These are phyloP conservation scores for Cydia pomonella DNA, from an alignment of 1,140 invertebrate genomes.

Conservation along the genomic window DNA sequence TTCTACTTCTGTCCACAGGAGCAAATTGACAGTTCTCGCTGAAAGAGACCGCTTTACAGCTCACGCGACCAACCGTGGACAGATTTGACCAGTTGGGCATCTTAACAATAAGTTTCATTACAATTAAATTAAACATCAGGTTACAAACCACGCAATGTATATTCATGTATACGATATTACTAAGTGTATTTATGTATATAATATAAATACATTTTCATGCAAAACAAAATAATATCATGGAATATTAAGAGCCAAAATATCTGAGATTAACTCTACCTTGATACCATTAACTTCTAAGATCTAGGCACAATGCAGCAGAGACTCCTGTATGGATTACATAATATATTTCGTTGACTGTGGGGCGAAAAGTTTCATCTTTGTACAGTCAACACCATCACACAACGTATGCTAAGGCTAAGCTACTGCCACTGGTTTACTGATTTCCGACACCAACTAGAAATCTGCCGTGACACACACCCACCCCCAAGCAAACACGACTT, in stretches of 20 bases:
- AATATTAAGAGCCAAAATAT: slow-evolving; percentile 81
- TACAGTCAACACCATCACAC: slow-evolving; percentile 65
- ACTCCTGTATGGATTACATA: slow-evolving; percentile 79
- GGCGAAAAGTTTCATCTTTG: slow-evolving; percentile 61
- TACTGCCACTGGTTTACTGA: slow-evolving; percentile 45
- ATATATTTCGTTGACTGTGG: slow-evolving; percentile 81
- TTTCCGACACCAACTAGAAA: slow-evolving; percentile 29
- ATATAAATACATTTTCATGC: slow-evolving; percentile 80
- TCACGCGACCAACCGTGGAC: slow-evolving; percentile 51
- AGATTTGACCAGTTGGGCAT: slow-evolving; percentile 73
- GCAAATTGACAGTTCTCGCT: slow-evolving; percentile 42
- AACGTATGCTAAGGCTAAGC: slow-evolving; percentile 56
- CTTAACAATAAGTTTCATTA: slow-evolving; percentile 59
- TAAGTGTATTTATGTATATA: slow-evolving; percentile 79
- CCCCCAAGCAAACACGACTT: slow-evolving; percentile 1
- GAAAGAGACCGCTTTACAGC: slow-evolving; percentile 42
- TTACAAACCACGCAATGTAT: slow-evolving; percentile 80
- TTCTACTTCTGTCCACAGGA: slow-evolving; percentile 50
- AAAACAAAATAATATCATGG: slow-evolving; percentile 80
- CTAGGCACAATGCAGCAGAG: slow-evolving; percentile 82
- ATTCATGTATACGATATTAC: slow-evolving; percentile 80
- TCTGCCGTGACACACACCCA: slow-evolving; percentile 6
- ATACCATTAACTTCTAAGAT: slow-evolving; percentile 81
- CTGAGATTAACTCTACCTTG: slow-evolving; percentile 80
- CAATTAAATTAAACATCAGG: slow-evolving; percentile 71